phyloP scores from a whole-genome alignment of 1,140 invertebrate genomes.

The Lysiphlebus fabarum region DNA sequence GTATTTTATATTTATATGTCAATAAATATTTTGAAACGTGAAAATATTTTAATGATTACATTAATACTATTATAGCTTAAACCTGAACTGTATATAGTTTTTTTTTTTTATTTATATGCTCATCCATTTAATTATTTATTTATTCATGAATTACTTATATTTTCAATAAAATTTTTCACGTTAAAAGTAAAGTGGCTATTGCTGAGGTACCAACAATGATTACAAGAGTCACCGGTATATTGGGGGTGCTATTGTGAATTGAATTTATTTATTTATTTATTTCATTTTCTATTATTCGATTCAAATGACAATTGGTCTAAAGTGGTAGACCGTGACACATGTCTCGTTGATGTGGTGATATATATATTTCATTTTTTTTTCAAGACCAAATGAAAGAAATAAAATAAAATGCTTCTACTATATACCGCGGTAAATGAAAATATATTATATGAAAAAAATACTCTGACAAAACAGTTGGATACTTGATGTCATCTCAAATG shows the following conservation, averaged over 20 bases:
- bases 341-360: slow-evolving; percentile 14
- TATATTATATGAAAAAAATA: slow-evolving; percentile 10
- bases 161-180: no score
- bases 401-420: no score
- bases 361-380: no score
- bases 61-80: no score
- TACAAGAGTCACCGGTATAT: slow-evolving; percentile 1
- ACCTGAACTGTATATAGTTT: no score
- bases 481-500: slow-evolving; percentile 36
- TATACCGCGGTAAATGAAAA: background rate
- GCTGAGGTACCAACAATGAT: background rate
- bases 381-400: no score
- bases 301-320: slow-evolving; percentile 20
- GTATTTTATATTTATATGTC: no score
- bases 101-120: no score
- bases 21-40: no score
- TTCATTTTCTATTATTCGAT: background rate
- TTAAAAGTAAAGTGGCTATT: slow-evolving; percentile 3
- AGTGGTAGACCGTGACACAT: slow-evolving; percentile 21
- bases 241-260: slow-evolving; percentile 10
- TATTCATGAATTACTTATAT: no score
- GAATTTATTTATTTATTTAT: background rate
- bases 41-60: no score
- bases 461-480: slow-evolving; percentile 31
- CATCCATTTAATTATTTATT: no score